These are phyloP conservation scores for Drosophila gunungcola DNA, from an alignment of 1,140 invertebrate genomes.

Conservation along the genomic window DNA sequence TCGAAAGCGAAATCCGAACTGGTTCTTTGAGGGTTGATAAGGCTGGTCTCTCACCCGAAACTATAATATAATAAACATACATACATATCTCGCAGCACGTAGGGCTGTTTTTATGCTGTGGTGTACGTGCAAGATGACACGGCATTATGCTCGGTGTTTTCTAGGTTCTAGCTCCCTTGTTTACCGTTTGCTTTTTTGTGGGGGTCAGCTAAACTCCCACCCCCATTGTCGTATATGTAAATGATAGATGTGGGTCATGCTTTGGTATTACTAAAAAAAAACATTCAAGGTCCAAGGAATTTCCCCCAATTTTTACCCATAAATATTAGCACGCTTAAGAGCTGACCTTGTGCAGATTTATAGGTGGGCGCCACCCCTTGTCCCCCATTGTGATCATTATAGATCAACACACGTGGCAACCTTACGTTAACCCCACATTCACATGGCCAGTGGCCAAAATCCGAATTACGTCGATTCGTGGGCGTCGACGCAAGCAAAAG, in stretches of 20 bases:
- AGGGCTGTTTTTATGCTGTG: constrained; percentile 59
- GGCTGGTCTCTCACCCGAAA: constrained; percentile 12
- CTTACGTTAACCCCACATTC: constrained; percentile 18
- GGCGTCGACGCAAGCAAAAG: constrained; percentile 33
- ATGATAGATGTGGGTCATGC: constrained; percentile 44
- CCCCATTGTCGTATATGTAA: constrained; percentile 4
- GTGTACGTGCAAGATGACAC: constrained; percentile 75
- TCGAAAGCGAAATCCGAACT: constrained; percentile 49
- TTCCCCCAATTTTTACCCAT: constrained; percentile 10
- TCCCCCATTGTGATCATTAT: constrained; percentile 32
- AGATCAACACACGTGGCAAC: constrained; percentile 63
- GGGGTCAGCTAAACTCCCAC: constrained; percentile 52
- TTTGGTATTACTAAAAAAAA: constrained; percentile 9
- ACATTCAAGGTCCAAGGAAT: constrained; percentile 16
- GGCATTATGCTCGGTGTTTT: constrained; percentile 34
- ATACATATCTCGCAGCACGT: constrained; percentile 50
- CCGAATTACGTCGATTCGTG: constrained; percentile 44
- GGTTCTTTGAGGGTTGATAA: constrained; percentile 67
- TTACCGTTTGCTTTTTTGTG: constrained; percentile 45
- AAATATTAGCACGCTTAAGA: constrained; percentile 44
- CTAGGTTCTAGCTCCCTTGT: constrained; percentile 22
- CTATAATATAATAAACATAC: background rate
- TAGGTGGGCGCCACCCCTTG: constrained; percentile 16
- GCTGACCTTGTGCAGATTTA: constrained; percentile 33
- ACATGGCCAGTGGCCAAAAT: constrained; percentile 52